Percentiles rank a stretch among this genome's conserved stretches.
These are phyloP conservation scores for Zaprionus kolodkinae DNA, from an alignment of 1,140 invertebrate species.

Conservation along the genomic window DNA sequence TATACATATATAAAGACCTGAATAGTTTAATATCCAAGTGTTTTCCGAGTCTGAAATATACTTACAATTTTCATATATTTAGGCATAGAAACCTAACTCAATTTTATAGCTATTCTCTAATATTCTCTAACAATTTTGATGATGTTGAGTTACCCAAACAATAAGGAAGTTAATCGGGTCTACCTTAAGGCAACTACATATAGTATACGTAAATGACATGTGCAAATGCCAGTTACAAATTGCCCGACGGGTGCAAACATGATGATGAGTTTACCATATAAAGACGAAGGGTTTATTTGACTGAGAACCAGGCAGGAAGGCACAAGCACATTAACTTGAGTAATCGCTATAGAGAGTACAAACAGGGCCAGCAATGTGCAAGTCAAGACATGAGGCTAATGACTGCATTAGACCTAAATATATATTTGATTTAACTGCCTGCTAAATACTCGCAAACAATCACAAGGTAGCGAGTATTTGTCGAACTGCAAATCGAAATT, in stretches of 20 bases:
- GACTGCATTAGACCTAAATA: constrained; percentile 31
- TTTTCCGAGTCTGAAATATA: neutral
- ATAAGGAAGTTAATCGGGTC: neutral
- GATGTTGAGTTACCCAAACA: neutral
- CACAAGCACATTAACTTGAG: constrained; percentile 35
- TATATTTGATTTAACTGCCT: neutral
- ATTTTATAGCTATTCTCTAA: constrained; percentile 6
- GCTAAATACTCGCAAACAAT: neutral
- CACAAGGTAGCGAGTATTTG: neutral
- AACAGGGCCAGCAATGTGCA: neutral
- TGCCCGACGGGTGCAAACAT: constrained; percentile 32
- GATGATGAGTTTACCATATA: constrained; percentile 43
- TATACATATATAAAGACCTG: too few species aligned
- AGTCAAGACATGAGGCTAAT: constrained; percentile 10
- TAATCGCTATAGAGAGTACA: constrained; percentile 13
- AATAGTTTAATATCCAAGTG: neutral
- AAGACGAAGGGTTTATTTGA: constrained; percentile 41
- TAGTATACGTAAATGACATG: constrained; percentile 34
- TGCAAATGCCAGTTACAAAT: constrained; percentile 25
- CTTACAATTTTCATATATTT: neutral
- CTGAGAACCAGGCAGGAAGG: neutral
- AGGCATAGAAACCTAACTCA: neutral
- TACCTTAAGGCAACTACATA: constrained; percentile 6
- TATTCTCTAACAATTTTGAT: neutral
- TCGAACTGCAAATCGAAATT: neutral